phyloP scores from a whole-genome alignment of 2,113 vertebrate species.

The Phycodurus eques region DNA sequence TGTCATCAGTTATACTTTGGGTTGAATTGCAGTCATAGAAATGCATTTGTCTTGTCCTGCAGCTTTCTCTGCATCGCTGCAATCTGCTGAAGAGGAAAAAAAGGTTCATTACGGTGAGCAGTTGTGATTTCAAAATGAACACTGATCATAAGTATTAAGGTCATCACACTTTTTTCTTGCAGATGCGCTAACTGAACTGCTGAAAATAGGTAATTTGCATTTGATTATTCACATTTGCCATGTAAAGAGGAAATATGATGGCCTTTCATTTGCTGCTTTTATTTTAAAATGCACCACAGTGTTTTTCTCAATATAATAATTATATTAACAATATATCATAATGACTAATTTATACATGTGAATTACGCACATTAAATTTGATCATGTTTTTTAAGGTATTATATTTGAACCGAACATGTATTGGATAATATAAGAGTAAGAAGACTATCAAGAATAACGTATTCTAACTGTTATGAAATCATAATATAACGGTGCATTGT shows the following conservation, averaged over 20 bases:
- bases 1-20: neutral
- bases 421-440: too few species aligned
- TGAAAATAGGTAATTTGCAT: slow-evolving; percentile 55
- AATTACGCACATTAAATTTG: too few species aligned
- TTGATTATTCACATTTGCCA: neutral
- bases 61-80: slow-evolving; percentile 65
- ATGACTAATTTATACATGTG: too few species aligned
- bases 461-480: too few species aligned
- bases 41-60: neutral
- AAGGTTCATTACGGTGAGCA: slow-evolving; percentile 46
- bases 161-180: slow-evolving; percentile 10
- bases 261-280: neutral
- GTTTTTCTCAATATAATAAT: neutral
- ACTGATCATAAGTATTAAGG: neutral
- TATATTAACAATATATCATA: too few species aligned
- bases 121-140: neutral
- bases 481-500: too few species aligned
- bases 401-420: neutral
- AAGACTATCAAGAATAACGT: too few species aligned
- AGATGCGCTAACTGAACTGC: slow-evolving; percentile 47
- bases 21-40: neutral
- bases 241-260: neutral
- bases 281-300: neutral
- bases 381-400: too few species aligned
- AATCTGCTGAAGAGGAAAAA: slow-evolving; percentile 42